Evolutionary conservation across 2,888 invertebrate genomes (phyloP), one percentile per base, ranked within the genome.

Genomic region (Stegophylla sp.): DNA sequence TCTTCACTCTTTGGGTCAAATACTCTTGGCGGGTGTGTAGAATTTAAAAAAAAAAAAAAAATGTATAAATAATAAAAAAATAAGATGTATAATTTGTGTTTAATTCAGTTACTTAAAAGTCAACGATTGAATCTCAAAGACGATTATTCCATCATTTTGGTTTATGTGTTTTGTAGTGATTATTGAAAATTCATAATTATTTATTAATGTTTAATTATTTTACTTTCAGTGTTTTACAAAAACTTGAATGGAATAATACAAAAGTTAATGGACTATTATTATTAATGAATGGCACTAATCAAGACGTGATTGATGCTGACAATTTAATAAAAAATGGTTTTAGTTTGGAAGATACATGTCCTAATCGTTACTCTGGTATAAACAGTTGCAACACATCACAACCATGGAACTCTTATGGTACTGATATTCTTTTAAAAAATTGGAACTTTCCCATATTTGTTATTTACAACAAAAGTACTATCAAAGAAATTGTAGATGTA

Each of bases 381-480:
- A 85, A 87, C 17, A 86, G 87, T 82, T 89, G 90, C 34, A 34
- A 34, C 63, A 87, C 90, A 82, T 84, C 84, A 1, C 85, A 86
- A 26, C 88, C 89, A 0, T 97, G 97, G 97, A 97, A 97, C 88
- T 90, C 90, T 10, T 17, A 87, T 84, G 97, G 95, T 12, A 92
- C 91, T 17, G 91, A 91, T 1, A 87, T 97, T 17, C 86, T 96
- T 84, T 90, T 91, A 84, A 90, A 91, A 84, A 92, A 96, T 85
- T 93, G 95, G 85, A 91, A 92, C n/a, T 95, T 96, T 85, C 96
- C 97, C 0, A 92, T 97, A 84, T 95, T 95, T 87, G 92, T 91
- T 83, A 88, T 96, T 53, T 89, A 87, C 5, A 88, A 91, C 73
- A 89, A 91, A 83, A 85, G 86, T 3, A 82, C 83, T 34, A 88